Base-by-base conservation (phyloP, 2,888 invertebrate species). In the Oscheius sp. region DNA sequence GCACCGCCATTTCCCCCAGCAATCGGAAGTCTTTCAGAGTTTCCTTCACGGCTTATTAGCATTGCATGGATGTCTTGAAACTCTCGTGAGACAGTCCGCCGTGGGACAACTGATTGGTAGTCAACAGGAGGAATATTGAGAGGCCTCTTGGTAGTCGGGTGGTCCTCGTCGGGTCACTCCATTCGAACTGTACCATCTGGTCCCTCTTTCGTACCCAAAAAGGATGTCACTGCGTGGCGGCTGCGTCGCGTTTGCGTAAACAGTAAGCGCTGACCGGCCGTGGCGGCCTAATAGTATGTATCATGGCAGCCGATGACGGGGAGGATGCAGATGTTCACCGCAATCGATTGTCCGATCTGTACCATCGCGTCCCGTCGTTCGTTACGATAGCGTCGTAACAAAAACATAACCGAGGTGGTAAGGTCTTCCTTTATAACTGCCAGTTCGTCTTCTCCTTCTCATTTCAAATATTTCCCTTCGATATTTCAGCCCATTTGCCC, bases 201-300 rank as follows among this genome's bases (percentile, higher is more conserved):
- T n/a, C n/a, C n/a, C n/a, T 41, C 41, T 14, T 41, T 20, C 41
- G 14, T 12, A 17, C 20, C 50, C 26, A 50, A 50, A 50, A 54
- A 32, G 54, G 54, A n/a, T 32, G n/a, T 32, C 54, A 28, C 14
- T 30, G 59, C 59, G 59, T 4, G 4, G 59, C 59, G 41, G 24
- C 28, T 44, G 59, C 59, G 44, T 28, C 59, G 59, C 59, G 56
- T 33, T 36, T 59, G 20, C 54, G 59, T 59, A 59, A 59, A 59
- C 59, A 59, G 59, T 59, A 59, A 59, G 44, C 59, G 59, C 44
- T 30, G 59, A 51, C 28, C 30, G 51, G 5, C 54, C 17, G 33
- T 54, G n/a, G 33, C 33, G 41, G 26, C 59, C 59, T 59, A 59
- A 59, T 59, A 20, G 59, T 59, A 59, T 59, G 59, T 59, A 59